Conservation (phyloP, 2,888 invertebrate genomes). For the Caenorhabditis doughertyi region DNA sequence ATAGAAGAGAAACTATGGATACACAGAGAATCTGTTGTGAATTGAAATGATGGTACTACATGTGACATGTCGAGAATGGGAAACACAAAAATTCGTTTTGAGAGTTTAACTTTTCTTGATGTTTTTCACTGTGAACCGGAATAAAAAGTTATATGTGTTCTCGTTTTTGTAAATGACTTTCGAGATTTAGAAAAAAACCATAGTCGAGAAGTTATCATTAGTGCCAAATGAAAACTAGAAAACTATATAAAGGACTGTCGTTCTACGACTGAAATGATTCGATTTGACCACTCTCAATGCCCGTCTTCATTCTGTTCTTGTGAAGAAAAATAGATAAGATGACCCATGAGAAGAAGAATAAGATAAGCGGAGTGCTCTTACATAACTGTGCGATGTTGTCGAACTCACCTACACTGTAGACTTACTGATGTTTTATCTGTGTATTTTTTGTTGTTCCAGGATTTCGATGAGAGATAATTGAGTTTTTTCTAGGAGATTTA, state of each 20-base stretch:
- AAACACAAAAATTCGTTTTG: neutral
- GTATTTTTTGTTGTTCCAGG: neutral
- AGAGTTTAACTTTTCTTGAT: neutral
- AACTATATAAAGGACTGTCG: neutral
- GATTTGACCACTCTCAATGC: neutral
- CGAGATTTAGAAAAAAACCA: too few relatives aligned
- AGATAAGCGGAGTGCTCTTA: constrained; percentile 1
- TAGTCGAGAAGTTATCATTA: too few relatives aligned
- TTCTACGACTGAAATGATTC: neutral
- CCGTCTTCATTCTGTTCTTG: neutral
- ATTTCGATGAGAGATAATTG: too few relatives aligned
- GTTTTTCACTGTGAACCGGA: neutral
- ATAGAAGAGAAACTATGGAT: neutral
- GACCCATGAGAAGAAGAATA: neutral
- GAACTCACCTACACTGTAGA: neutral
- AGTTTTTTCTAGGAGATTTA: too few relatives aligned
- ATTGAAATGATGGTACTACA: constrained; percentile 18
- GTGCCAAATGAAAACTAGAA: neutral
- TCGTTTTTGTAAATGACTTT: too few relatives aligned
- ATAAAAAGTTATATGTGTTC: too few relatives aligned
- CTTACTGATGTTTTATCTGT: neutral
- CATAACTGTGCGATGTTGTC: neutral
- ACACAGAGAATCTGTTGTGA: constrained; percentile 11
- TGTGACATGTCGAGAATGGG: constrained; percentile 21
- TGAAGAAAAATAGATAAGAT: neutral